Evolutionary conservation across 2,797 vertebrate species (phyloP).

Genomic region (Cossypha niveicapilla): DNA sequence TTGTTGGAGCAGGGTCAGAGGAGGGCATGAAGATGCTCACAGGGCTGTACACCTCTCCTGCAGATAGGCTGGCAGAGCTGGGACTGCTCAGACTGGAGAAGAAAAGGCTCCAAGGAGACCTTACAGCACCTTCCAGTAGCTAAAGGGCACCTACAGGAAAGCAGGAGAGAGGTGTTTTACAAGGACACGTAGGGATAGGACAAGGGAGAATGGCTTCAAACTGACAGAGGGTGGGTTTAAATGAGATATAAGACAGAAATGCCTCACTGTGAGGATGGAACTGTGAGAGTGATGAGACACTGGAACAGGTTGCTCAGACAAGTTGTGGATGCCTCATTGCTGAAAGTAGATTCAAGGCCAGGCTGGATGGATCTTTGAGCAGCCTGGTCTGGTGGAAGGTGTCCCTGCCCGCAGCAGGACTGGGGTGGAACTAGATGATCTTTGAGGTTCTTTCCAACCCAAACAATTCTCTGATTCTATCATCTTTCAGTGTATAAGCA

Average conservation of each 20-base stretch:
- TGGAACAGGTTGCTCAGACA: neutral
- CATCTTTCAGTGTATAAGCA: neutral
- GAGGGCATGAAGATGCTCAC: neutral
- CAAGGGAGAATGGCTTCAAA: neutral
- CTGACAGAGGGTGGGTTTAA: neutral
- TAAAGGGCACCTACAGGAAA: neutral
- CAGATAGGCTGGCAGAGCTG: neutral
- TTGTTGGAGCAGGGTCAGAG: neutral
- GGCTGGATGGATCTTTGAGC: neutral
- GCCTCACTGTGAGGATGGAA: neutral
- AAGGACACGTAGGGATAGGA: neutral
- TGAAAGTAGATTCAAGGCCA: neutral
- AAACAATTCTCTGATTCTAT: neutral
- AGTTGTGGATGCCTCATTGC: neutral
- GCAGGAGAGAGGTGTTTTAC: neutral
- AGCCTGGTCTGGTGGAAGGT: neutral
- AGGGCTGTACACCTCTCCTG: neutral
- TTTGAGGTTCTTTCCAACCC: neutral
- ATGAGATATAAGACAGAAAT: neutral
- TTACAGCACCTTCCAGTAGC: neutral
- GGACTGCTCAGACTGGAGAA: neutral
- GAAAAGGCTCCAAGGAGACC: neutral
- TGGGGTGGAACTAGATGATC: neutral
- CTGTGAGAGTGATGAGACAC: neutral
- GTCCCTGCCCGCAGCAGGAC: neutral